Evolutionary conservation across 2,888 invertebrate genomes (phyloP), one percentile per base, ranked within the genome.

Genomic region (Chesias legatella): DNA sequence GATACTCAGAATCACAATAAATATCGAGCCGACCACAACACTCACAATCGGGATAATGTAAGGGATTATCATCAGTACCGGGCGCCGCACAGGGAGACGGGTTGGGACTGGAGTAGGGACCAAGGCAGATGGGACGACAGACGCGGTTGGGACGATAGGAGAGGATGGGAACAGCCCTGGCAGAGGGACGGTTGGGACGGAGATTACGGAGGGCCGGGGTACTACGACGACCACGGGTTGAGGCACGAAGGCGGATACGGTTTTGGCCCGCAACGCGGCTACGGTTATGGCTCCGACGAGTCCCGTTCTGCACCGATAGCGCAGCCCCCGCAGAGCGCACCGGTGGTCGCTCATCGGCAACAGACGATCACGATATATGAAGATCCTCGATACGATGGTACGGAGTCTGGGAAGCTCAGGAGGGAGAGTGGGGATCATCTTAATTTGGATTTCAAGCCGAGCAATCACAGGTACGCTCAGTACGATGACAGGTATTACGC

Each of bases 321-420:
- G 1, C 13, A 20, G 7, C 28, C 44, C 23, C 81, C 83, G 7
- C 66, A 65, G 37, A 72, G 79, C 34, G 68, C 73, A 1, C 85
- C 88, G 4, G 75, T 84, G 1, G 79, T 86, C 8, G 82, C 86
- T 1, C 82, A 78, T 33, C 73, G 86, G 25, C 82, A 85, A 48
- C 88, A 88, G 56, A 89, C 88, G 7, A 89, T 89, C 41, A 89
- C 89, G 2, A 88, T 89, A 39, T 89, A 88, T 41, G 89, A 89
- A 61, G 89, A 89, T 56, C 89, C 89, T 5, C 71, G 89, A 48
- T 85, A 88, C 47, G 67, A 74, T 28, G 84, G 82, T 0, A 78
- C 76, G 21, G 77, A 79, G 49, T 74, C 75, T 30, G 83, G 82
- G 0, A 74, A 82, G 48, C 53, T 82, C 25, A 71, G 78, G 39